Evolutionary conservation across 2,888 invertebrate genomes (phyloP), one percentile per base, ranked within the genome.

Genomic region (Macrophya annulata): DNA sequence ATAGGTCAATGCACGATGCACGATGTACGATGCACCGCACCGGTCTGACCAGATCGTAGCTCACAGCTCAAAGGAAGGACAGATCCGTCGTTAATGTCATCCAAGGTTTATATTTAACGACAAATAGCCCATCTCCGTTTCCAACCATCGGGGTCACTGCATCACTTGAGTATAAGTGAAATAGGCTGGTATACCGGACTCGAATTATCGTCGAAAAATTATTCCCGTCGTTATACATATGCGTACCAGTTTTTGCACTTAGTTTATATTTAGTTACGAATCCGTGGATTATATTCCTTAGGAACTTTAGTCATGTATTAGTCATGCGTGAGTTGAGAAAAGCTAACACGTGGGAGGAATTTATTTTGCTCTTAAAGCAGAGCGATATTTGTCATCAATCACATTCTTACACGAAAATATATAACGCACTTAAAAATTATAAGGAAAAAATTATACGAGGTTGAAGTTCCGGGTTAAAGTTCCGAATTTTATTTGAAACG

Each of bases 101-200:
- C 25, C 43, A n/a, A 21, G 45, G 74, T 74, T 45, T 74, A 74
- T 74, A 74, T 74, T 74, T 48, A 48, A 74, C 74, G 45, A 25
- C 74, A 21, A 74, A 21, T 21, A 43, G 74, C 45, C 74, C 74
- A 74, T 74, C 4, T 21, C 21, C 12, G 74, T 74, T 10, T 43
- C 45, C 45, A 31, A 72, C 43, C 74, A 17, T 48, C 12, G 45
- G 74, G 45, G 74, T 45, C 68, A 37, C 25, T 62, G 68, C 17
- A 68, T 68, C 37, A 8, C 37, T 21, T 10, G 21, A 10, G 10
- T 25, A 25, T 55, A 55, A 55, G n/a, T 55, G n/a, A 55, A 55
- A 2, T 51, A 4, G 17, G 17, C n/a, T 5, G 6, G 17, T n/a
- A n/a, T 1, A n/a, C 6, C n/a, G 55, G n/a, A 8, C 12, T 55